Percentiles rank a stretch among this genome's conserved stretches.
Evolutionary conservation across 1,140 invertebrate genomes (phyloP).

Genomic region (Periplaneta americana): DNA sequence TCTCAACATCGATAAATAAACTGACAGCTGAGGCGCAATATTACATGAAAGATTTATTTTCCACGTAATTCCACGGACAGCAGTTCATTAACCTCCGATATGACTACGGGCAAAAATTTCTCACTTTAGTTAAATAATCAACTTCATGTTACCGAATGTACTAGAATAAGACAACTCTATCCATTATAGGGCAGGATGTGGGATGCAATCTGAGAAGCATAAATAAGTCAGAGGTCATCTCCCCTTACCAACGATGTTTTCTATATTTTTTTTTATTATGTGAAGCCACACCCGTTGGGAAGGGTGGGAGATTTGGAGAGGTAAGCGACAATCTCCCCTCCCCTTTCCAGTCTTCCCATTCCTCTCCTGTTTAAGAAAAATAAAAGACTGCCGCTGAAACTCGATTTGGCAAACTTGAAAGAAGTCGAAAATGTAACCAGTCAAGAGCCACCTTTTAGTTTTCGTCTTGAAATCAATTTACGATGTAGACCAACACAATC

Average conservation of each 20-base stretch:
- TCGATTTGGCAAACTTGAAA: background rate
- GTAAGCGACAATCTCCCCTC: background rate
- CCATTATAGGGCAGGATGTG: background rate
- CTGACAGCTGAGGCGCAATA: too few species aligned
- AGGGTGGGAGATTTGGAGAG: background rate
- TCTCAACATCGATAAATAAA: too few species aligned
- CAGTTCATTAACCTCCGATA: too few species aligned
- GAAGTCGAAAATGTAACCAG: background rate
- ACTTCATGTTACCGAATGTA: background rate
- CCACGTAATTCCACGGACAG: too few species aligned
- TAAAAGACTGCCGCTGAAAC: background rate
- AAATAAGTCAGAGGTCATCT: background rate
- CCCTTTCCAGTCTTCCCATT: background rate
- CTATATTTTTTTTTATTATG: background rate
- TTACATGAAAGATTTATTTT: too few species aligned
- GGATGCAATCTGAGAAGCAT: background rate
- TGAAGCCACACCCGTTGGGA: background rate
- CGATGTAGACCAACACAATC: background rate
- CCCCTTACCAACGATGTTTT: background rate
- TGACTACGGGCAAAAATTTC: background rate
- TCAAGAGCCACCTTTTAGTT: background rate
- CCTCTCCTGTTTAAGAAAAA: background rate
- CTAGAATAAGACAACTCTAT: background rate
- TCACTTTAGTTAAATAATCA: background rate
- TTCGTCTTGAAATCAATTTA: background rate